These are phyloP conservation scores for Channallabes apus DNA, from an alignment of 2,797 vertebrate genomes.

Conservation along the genomic window DNA sequence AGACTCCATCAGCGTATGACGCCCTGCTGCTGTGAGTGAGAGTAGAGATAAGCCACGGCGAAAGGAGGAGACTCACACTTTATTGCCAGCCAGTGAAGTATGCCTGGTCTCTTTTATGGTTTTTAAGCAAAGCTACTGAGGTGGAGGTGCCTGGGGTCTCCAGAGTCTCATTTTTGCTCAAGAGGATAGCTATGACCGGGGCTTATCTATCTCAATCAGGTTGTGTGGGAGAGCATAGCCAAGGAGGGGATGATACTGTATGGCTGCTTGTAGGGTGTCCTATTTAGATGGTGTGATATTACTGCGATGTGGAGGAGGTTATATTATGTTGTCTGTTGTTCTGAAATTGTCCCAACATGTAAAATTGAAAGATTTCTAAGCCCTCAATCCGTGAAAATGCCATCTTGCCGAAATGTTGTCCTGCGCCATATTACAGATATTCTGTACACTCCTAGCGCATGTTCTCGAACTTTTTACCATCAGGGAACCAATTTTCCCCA, in stretches of 20 bases:
- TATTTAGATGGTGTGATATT: slow-evolving; percentile 20
- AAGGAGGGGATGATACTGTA: slow-evolving; percentile 18
- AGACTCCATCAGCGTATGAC: slow-evolving; percentile 37
- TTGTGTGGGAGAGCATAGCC: slow-evolving; percentile 19
- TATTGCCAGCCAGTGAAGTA: slow-evolving; percentile 50
- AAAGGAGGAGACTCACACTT: slow-evolving; percentile 49
- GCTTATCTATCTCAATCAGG: slow-evolving; percentile 25
- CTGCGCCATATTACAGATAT: not conserved
- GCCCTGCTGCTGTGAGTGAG: slow-evolving; percentile 32
- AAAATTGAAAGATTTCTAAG: slow-evolving; percentile 14
- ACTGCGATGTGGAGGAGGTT: slow-evolving; percentile 1
- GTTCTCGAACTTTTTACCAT: not conserved
- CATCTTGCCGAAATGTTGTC: not conserved
- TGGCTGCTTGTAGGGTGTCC: not conserved
- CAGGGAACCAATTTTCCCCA: not conserved
- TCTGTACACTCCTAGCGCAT: not conserved
- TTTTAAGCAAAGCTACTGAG: slow-evolving; percentile 49
- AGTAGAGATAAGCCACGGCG: slow-evolving; percentile 50
- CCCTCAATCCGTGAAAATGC: not conserved
- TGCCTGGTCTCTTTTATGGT: slow-evolving; percentile 43
- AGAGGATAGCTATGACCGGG: slow-evolving; percentile 37
- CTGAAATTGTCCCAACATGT: not conserved
- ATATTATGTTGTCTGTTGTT: slow-evolving; percentile 18
- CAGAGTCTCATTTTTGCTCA: slow-evolving; percentile 31
- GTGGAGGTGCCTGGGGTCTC: slow-evolving; percentile 40